A percentile compares a stretch with the other conserved stretches of the same genome.
Evolutionary conservation across 2,888 invertebrate genomes (phyloP).

Genomic region (Rotaria magnacalcarata): DNA sequence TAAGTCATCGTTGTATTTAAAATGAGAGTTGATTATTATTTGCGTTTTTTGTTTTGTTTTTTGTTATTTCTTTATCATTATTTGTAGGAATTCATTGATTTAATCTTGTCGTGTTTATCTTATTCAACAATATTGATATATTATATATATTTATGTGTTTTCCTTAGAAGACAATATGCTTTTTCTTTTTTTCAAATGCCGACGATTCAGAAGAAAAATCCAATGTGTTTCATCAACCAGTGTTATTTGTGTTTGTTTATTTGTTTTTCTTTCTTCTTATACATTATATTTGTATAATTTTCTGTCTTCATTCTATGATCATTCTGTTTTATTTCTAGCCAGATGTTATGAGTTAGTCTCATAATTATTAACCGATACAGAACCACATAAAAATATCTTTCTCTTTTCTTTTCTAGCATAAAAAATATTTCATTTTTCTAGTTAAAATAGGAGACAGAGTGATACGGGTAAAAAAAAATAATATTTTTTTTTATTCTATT

Average conservation of each 20-base stretch:
- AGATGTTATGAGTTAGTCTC: not conserved
- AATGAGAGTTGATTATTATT: not conserved
- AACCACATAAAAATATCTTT: not conserved
- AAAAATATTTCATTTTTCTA: not conserved
- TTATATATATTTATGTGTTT: conserved; percentile 12
- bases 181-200: not conserved
- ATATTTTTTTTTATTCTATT: not conserved
- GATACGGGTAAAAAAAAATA: not conserved
- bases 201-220: not conserved
- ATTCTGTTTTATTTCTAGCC: conserved; percentile 7
- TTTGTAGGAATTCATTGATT: conserved; percentile 19
- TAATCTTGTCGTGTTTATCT: conserved; percentile 7
- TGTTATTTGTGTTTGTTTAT: conserved; percentile 4
- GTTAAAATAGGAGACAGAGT: not conserved
- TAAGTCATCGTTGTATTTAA: not conserved
- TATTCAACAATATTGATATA: conserved; percentile 15
- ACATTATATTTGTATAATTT: not conserved
- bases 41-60: not conserved
- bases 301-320: not conserved
- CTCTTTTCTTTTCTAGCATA: not conserved
- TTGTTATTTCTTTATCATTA: not conserved
- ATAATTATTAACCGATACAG: not conserved
- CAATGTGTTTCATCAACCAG: not conserved
- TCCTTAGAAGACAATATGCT: not conserved
- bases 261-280: not conserved